Base-by-base conservation (phyloP, 2,888 invertebrate species). In the Arrhopalites spinosus region DNA sequence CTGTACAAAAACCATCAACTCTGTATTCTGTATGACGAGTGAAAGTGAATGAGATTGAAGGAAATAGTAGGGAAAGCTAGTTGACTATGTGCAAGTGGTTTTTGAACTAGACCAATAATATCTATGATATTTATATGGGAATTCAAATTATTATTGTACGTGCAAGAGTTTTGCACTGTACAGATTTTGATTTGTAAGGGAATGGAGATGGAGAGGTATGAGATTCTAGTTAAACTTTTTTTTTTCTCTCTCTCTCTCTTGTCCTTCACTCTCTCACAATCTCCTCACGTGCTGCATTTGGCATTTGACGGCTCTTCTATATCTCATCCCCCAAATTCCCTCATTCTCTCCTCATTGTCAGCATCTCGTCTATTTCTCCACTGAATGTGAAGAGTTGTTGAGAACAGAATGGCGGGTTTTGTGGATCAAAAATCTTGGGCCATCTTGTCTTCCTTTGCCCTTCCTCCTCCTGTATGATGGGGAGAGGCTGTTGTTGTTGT, bases 241-340 rank as follows among this genome's bases (percentile, higher is more conserved):
- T 36, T 36, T 36, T 36, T 36, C 11, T 11, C 64, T 30, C 20
- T 45, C 45, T 66, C 45, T 43, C 23, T 43, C 66, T 66, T 20
- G 36, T 20, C 23, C 36, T n/a, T 23, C 43, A 23, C 43, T 36
- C n/a, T 66, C 20, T 43, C 27, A 15, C 64, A 64, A 29, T 73
- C 29, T 78, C 77, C 79, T 81, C 81, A 81, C 81, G 81, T 80
- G 79, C 36, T 36, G 36, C 36, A 36, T 3, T 36, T 36, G 36
- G 36, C 81, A 75, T 76, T 78, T 79, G 79, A 81, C 79, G 79
- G 79, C 77, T 79, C 77, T 73, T 75, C 64, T 50, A 64, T 73
- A 74, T 78, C 73, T 74, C 61, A 53, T 73, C 47, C 68, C 11
- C 7, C 3, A 29, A 30, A 27, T 27, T 30, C 30, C 29, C 8